Evolutionary conservation across 2,888 invertebrate genomes (phyloP), one percentile per base, ranked within the genome.

Genomic region (Bedellia somnulentella): DNA sequence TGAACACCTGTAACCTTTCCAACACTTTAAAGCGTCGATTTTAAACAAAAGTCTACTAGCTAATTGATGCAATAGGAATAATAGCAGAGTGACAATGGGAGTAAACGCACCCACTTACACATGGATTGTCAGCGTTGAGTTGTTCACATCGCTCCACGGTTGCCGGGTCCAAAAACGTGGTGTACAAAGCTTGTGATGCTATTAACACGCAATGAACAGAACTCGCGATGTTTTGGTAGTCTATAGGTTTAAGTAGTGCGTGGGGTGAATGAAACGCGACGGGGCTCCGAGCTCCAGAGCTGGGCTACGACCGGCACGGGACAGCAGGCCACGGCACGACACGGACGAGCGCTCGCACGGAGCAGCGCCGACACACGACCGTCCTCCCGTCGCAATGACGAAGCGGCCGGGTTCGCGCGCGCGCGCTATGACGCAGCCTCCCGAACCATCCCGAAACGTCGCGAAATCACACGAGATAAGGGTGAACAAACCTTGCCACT

Each of bases 131-230:
- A 59, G 58, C 59, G 56, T 59, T 61, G 57, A 61, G 57, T 66
- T 57, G 61, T 57, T 70, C 59, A 73, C 73, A 73, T 73, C 58
- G 67, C 73, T 70, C 73, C 71, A 68, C 60, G 86, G 86, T 47
- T 79, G 89, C 52, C 85, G 89, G 49, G 81, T 85, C 46, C 86
- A 84, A 67, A 81, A n/a, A n/a, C n/a, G n/a, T n/a, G n/a, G n/a
- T n/a, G n/a, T n/a, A n/a, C n/a, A n/a, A n/a, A 17, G 25, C 24
- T 9, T 9, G 40, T 8, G 14, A 8, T 9, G 15, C 14, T n/a
- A 13, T 10, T 26, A 16, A 16, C n/a, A n/a, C n/a, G n/a, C n/a
- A n/a, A n/a, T n/a, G n/a, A n/a, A n/a, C n/a, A n/a, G n/a, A n/a
- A n/a, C n/a, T n/a, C n/a, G n/a, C n/a, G n/a, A n/a, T n/a, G n/a